These are phyloP conservation scores for Papilio glaucus DNA, from an alignment of 1,140 invertebrate species.

Conservation along the genomic window DNA sequence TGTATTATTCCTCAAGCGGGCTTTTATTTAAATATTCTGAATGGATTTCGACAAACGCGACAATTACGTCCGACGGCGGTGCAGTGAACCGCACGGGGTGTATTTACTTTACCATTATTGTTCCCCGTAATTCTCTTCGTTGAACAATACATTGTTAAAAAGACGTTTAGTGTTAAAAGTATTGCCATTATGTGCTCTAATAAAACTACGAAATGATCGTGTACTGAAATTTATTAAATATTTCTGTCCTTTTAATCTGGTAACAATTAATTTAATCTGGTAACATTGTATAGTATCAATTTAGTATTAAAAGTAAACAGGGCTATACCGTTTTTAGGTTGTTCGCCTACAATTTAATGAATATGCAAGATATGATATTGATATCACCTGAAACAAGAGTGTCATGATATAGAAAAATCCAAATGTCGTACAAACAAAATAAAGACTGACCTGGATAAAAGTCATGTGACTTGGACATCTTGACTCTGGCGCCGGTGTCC, in stretches of 20 bases:
- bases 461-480: conserved; percentile 99
- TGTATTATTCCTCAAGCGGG: conserved; percentile 18
- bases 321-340: too few species aligned
- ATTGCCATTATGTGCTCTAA: not conserved
- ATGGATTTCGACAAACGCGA: conserved; percentile 29
- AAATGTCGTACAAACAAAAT: not conserved
- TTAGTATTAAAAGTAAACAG: too few species aligned
- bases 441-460: conserved; percentile 95
- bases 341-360: too few species aligned
- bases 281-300: too few species aligned
- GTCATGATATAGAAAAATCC: too few species aligned
- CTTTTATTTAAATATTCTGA: conserved; percentile 32
- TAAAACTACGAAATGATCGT: not conserved
- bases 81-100: not conserved
- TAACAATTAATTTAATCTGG: not conserved
- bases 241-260: not conserved
- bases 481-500: conserved; percentile 96
- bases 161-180: conserved; percentile 3
- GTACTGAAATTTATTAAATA: not conserved
- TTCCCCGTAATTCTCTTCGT: not conserved
- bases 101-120: conserved; percentile 32
- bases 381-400: too few species aligned
- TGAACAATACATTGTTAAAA: conserved; percentile 10
- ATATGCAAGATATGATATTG: too few species aligned
- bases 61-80: conserved; percentile 20